Conservation (phyloP, 1,140 invertebrate species). For the Phenacoccus solenopsis region DNA sequence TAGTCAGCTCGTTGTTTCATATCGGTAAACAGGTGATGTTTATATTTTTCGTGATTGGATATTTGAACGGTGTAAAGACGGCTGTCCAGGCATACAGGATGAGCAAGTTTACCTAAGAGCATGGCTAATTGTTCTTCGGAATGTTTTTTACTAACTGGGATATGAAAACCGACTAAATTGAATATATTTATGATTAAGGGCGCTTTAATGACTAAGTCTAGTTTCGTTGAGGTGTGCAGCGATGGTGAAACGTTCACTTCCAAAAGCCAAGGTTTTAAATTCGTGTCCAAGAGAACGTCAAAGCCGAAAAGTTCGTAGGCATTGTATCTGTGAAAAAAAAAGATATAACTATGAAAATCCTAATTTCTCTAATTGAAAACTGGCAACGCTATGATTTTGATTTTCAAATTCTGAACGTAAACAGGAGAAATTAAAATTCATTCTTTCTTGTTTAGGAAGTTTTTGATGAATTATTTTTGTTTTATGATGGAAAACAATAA, state of each 20-base stretch:
- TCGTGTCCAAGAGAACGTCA: conserved; percentile 65
- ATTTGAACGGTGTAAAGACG: neutral
- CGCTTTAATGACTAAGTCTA: conserved; percentile 87
- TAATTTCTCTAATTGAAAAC: too few species aligned
- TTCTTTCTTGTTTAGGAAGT: too few species aligned
- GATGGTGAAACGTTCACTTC: conserved; percentile 95
- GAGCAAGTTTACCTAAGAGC: neutral
- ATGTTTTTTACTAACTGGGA: conserved; percentile 37
- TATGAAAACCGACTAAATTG: conserved; percentile 80
- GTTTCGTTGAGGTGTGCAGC: conserved; percentile 76
- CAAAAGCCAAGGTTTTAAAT: conserved; percentile 84
- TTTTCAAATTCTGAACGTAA: too few species aligned
- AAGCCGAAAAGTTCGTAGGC: conserved; percentile 73
- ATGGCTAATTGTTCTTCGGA: neutral
- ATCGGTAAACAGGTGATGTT: neutral
- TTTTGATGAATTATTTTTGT: too few species aligned
- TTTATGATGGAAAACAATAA: too few species aligned
- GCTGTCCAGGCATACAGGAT: neutral
- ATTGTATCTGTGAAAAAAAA: conserved; percentile 50
- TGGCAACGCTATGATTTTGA: too few species aligned
- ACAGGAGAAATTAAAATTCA: too few species aligned
- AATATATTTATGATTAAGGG: conserved; percentile 78
- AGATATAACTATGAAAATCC: too few species aligned
- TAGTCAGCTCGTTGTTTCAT: conserved; percentile 33
- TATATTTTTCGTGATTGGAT: neutral